Base-by-base conservation (phyloP, 1,140 invertebrate species). In the Antheraea mylitta region DNA sequence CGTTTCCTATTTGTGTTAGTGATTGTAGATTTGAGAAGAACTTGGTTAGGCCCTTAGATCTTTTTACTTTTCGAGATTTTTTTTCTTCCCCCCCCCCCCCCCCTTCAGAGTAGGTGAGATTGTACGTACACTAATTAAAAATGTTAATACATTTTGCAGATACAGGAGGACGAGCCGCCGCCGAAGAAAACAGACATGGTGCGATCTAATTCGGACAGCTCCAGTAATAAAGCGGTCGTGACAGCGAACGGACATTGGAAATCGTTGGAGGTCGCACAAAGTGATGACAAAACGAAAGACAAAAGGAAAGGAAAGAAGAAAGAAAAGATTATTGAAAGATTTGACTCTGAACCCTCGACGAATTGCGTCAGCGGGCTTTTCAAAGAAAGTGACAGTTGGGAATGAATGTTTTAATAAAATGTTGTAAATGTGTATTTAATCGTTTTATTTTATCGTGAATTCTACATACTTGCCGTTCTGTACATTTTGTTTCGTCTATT, bases 351-450 rank as follows among this genome's bases (percentile, higher is more conserved):
- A 62, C 79, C 77, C 19, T 81, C 77, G 64, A 66, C 73, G 3
- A 71, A 76, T 18, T 83, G 84, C 60, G 87, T 86, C 7, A 64
- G 71, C 13, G 85, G 82, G 37, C 45, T 11, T 16, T 91, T 91
- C 72, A 85, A 85, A 71, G 89, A 91, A 69, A 89, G 83, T 68
- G 85, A 89, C 67, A 85, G 79, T 81, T 91, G 89, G 89, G 87
- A 88, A 73, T 91, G 80, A 87, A 64, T 59, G 18, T 64, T 42
- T 42, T 72, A 76, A 77, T 73, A 70, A 76, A 78, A 79, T 75
- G 42, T 73, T 16, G 71, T 45, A 38, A 67, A n/a, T 58, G 10
- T 60, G 5, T 48, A 66, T 66, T 66, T 66, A 19, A 53, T 66
- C 8, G 45, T 53, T 53, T 53, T 53, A 53, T 53, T 53, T 53